These are phyloP conservation scores for Ictidomys tridecemlineatus DNA, from an alignment of 2,113 vertebrate species.

Conservation along the genomic window DNA sequence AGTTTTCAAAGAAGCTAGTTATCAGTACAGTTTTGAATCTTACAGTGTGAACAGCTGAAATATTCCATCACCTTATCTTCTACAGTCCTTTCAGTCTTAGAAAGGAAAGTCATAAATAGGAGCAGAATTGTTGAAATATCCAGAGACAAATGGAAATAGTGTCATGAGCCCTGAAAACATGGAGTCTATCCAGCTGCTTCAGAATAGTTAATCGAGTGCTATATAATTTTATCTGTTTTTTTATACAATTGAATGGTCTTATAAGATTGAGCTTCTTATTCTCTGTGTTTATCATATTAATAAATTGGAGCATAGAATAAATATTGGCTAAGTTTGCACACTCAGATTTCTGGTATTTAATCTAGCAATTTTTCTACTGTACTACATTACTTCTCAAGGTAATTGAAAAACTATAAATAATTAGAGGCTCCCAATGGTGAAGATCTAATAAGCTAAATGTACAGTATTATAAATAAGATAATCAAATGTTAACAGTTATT, in stretches of 20 bases:
- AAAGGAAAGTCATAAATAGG: slow-evolving; percentile 13
- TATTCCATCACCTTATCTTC: not conserved
- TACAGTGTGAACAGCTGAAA: slow-evolving; percentile 36
- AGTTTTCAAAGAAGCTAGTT: slow-evolving; percentile 62
- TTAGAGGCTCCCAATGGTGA: not conserved
- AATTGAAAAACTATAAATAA: not conserved
- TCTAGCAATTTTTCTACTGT: not conserved
- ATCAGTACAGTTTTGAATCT: slow-evolving; percentile 15
- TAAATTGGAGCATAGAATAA: not conserved
- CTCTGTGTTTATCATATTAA: not conserved
- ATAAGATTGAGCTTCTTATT: not conserved
- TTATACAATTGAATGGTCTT: not conserved
- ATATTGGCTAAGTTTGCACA: not conserved
- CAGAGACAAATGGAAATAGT: not conserved
- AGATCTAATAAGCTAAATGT: not conserved
- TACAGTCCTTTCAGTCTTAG: not conserved
- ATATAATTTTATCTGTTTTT: not conserved
- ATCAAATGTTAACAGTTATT: not conserved
- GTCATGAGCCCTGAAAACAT: not conserved
- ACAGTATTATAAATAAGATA: not conserved
- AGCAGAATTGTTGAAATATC: not conserved
- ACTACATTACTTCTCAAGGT: not conserved
- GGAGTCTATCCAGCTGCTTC: not conserved
- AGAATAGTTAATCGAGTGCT: not conserved
- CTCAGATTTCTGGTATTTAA: not conserved